Percentiles rank a stretch among this genome's conserved stretches.
These are phyloP conservation scores for Sturnira hondurensis DNA, from an alignment of 2,113 vertebrate species.

Conservation along the genomic window DNA sequence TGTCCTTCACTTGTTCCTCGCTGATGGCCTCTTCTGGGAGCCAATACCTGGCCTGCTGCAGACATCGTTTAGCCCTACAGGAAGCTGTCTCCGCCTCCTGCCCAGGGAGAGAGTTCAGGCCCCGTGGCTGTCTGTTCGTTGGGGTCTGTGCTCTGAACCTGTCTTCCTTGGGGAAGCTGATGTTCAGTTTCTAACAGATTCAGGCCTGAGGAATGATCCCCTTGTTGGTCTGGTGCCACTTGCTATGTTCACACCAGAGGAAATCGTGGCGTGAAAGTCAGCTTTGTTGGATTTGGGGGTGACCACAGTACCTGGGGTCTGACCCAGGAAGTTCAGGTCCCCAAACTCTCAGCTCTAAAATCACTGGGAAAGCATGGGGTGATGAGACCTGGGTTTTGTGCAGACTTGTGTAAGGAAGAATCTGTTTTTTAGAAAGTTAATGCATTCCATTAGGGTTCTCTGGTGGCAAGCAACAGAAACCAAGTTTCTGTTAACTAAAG, in stretches of 20 bases:
- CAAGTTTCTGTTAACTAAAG: not conserved
- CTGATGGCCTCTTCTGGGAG: not conserved
- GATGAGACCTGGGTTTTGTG: not conserved
- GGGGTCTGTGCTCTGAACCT: not conserved
- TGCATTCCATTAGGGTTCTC: not conserved
- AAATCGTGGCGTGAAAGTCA: not conserved
- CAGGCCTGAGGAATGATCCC: not conserved
- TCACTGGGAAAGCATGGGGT: not conserved
- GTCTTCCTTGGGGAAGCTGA: not conserved
- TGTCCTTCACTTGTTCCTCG: not conserved
- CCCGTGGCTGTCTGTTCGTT: not conserved
- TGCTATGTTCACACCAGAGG: not conserved
- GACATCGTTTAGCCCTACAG: not conserved
- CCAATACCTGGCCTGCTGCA: not conserved
- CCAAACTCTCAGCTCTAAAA: not conserved
- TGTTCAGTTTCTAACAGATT: not conserved
- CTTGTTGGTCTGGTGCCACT: not conserved
- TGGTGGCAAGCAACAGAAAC: constrained; percentile 3
- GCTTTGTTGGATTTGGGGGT: not conserved
- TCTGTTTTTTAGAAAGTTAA: not conserved
- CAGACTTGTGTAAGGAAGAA: not conserved
- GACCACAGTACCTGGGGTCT: not conserved
- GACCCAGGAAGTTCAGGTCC: not conserved
- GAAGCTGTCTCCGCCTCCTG: not conserved
- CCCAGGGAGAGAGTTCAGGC: not conserved